Evolutionary conservation across 2,113 vertebrate genomes (phyloP), one percentile per base, ranked within the genome.

Genomic region (Larimichthys crocea): DNA sequence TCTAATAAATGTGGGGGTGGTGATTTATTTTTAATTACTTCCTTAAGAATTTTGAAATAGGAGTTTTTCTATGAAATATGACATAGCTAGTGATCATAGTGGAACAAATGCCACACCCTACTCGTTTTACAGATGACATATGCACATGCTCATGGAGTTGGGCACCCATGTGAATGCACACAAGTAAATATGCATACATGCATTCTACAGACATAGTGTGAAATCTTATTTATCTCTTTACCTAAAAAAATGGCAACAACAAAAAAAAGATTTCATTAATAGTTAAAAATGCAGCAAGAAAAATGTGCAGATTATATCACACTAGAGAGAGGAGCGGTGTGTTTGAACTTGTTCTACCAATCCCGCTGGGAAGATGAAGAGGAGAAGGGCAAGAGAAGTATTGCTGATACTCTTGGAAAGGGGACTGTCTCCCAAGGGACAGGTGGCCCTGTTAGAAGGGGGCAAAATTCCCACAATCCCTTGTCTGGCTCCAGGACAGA

Each of bases 1-100:
- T 86, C 72, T 89, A 91, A 91, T 90, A 92, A 91, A 93, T 91
- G 91, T 88, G 87, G 78, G 85, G 87, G 87, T 73, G 86, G 87
- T 91, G 90, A 92, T 94, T 92, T 88, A 88, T 91, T 83, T 88
- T 92, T 91, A 92, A 93, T 91, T 75, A 84, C 86, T 84, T 91
- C 61, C 88, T 80, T 74, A 72, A 79, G 64, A 89, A 85, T 70
- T 89, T 81, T 90, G 87, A 91, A 89, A 88, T 77, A 86, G 53
- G 86, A 84, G 61, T 84, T 90, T 87, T 83, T 80, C 76, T 52
- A n/a, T 91, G 88, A 93, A 90, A 89, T 91, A 90, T 92, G 91
- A 93, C 91, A 91, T n/a, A 83, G 70, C 26, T 68, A 46, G 78
- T 74, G 71, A 90, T 86, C 53, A 85, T 55, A 57, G 66, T 10